A percentile compares a stretch with the other conserved stretches of the same genome.
phyloP scores from a whole-genome alignment of 1,140 invertebrate genomes.

The Anoplolepis gracilipes region DNA sequence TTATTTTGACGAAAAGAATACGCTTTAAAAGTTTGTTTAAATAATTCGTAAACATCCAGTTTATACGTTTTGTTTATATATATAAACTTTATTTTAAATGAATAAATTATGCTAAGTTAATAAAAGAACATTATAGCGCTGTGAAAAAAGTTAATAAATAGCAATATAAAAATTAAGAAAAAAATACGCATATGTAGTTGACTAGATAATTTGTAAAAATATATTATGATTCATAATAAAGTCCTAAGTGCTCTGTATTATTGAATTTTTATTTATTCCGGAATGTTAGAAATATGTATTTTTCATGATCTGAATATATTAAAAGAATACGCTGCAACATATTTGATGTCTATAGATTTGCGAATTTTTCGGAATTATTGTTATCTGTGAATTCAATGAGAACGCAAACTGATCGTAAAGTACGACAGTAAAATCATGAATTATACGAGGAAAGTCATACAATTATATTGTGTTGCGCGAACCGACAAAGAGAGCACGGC shows the following conservation, averaged over 20 bases:
- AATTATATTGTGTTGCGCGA: constrained; percentile 27
- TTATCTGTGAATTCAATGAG: constrained; percentile 1
- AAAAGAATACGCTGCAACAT: background rate
- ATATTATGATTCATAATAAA: background rate
- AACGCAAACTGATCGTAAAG: constrained; percentile 14
- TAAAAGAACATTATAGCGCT: background rate
- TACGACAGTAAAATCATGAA: constrained; percentile 26
- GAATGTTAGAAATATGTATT: background rate
- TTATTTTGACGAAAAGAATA: too few species aligned
- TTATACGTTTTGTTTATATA: background rate
- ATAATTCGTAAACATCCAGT: too few species aligned
- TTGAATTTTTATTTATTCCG: background rate
- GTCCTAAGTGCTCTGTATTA: too few species aligned
- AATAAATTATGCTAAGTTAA: background rate
- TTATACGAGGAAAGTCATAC: constrained; percentile 34
- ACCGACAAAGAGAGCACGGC: background rate
- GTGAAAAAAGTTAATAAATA: background rate
- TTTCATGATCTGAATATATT: background rate
- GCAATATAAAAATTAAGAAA: constrained; percentile 1
- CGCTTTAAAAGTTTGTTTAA: too few species aligned
- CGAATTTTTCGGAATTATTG: background rate
- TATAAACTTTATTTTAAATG: background rate
- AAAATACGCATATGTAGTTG: too few species aligned
- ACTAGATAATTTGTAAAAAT: too few species aligned
- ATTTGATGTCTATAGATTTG: constrained; percentile 20